phyloP scores from a whole-genome alignment of 2,888 invertebrate genomes.

The Dichetophora obliterata region DNA sequence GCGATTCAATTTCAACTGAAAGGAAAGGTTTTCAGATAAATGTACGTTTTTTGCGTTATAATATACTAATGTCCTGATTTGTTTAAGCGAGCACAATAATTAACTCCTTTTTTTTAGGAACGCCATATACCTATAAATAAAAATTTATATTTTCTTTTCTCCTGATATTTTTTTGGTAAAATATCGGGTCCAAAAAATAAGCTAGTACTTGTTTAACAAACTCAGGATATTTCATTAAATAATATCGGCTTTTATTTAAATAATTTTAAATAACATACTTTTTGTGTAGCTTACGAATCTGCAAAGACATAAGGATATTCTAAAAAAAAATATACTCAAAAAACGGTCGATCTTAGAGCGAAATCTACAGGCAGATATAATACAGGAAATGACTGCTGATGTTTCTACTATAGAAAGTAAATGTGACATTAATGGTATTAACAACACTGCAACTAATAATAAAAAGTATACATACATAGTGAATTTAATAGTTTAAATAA shows the following conservation, averaged over 20 bases:
- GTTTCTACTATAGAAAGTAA: constrained; percentile 40
- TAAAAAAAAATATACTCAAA: constrained; percentile 93
- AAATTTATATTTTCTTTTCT: too few relatives aligned
- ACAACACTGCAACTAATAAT: constrained; percentile 45
- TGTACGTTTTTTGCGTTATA: neutral
- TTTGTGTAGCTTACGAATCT: constrained; percentile 56
- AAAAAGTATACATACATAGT: constrained; percentile 45
- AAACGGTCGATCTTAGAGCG: constrained; percentile 90
- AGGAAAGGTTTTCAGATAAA: constrained; percentile 3
- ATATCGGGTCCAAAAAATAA: too few relatives aligned
- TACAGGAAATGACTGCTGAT: constrained; percentile 82
- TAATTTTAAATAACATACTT: neutral
- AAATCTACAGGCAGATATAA: constrained; percentile 90
- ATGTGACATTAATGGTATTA: neutral
- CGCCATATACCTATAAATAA: too few relatives aligned
- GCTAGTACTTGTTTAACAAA: too few relatives aligned
- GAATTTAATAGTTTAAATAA: neutral
- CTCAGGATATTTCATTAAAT: too few relatives aligned
- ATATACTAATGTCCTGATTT: neutral
- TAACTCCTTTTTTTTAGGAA: too few relatives aligned
- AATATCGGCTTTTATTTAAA: neutral
- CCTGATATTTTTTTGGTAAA: too few relatives aligned
- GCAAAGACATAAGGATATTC: constrained; percentile 87
- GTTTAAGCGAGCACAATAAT: too few relatives aligned
- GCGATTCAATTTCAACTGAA: neutral